These are phyloP conservation scores for Philaenus spumarius DNA, from an alignment of 1,140 invertebrate genomes.

Conservation along the genomic window DNA sequence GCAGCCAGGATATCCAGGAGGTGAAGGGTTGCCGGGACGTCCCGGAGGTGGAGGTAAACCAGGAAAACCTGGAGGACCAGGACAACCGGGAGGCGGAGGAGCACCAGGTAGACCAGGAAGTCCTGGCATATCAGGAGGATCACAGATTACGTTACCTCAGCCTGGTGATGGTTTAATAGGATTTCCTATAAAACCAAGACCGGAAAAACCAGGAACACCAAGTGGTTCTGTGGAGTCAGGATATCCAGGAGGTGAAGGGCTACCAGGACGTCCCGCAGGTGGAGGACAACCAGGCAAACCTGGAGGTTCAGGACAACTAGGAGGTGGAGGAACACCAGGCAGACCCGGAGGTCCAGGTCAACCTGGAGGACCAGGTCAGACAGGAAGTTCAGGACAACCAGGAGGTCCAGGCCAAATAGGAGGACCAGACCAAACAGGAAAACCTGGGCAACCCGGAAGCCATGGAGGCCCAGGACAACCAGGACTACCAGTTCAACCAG, in stretches of 20 bases:
- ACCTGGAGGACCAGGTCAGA: conserved; percentile 29
- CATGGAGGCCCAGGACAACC: conserved; percentile 28
- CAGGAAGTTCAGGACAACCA: conserved; percentile 26
- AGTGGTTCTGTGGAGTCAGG: conserved; percentile 16
- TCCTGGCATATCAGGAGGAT: conserved; percentile 23
- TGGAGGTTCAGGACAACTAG: conserved; percentile 20
- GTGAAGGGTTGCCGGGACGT: conserved; percentile 18
- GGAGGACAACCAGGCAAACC: conserved; percentile 20
- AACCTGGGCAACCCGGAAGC: neutral
- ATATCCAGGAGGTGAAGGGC: conserved; percentile 9
- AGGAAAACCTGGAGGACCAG: conserved; percentile 25
- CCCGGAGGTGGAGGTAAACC: conserved; percentile 30
- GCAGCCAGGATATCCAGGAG: conserved; percentile 20
- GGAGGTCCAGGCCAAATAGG: conserved; percentile 25
- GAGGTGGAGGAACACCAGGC: conserved; percentile 23
- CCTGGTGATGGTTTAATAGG: conserved; percentile 26
- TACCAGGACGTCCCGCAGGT: conserved; percentile 16
- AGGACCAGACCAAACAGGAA: conserved; percentile 23
- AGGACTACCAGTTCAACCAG: conserved; percentile 23
- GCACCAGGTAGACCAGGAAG: conserved; percentile 24
- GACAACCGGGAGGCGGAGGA: conserved; percentile 19
- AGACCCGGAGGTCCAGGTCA: conserved; percentile 28
- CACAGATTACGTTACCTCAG: conserved; percentile 24
- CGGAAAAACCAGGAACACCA: conserved; percentile 16
- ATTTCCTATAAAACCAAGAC: conserved; percentile 23